Percentiles rank a stretch among this genome's conserved stretches.
Evolutionary conservation across 64 coral and sea anemone species (phyloP).

Genomic region (Montipora efflorescens): DNA sequence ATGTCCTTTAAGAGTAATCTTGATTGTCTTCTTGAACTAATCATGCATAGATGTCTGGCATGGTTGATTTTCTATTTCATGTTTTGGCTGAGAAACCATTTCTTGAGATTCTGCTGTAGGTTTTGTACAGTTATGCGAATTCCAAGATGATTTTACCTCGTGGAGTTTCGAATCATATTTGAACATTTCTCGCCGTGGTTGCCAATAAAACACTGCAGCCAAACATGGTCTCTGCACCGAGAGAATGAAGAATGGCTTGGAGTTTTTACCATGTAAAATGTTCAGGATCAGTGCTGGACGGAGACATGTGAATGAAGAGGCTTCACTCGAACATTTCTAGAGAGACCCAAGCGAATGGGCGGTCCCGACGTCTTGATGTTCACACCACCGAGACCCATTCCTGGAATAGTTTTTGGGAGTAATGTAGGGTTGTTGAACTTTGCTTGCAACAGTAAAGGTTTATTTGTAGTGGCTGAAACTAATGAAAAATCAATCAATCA

Average conservation of each 20-base stretch:
- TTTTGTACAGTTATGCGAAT: too few species aligned
- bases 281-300: conserved; percentile 65
- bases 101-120: too few species aligned
- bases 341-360: conserved; percentile 83
- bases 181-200: neutral
- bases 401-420: conserved; percentile 29
- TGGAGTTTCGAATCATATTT: too few species aligned
- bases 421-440: neutral
- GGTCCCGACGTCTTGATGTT: conserved; percentile 78
- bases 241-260: neutral
- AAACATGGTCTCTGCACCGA: neutral
- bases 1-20: too few species aligned
- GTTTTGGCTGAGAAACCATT: too few species aligned
- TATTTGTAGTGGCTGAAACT: neutral
- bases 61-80: too few species aligned
- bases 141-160: too few species aligned
- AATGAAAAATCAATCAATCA: neutral
- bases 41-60: too few species aligned
- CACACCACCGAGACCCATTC: conserved; percentile 72
- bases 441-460: conserved; percentile 7
- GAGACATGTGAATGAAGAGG: conserved; percentile 81
- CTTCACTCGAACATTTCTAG: conserved; percentile 86
- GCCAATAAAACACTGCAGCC: neutral
- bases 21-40: too few species aligned
- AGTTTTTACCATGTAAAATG: neutral